Percentiles rank a stretch among this genome's conserved stretches.
Evolutionary conservation across 2,797 vertebrate species (phyloP).

Genomic region (Sternarchorhynchus goeldii): DNA sequence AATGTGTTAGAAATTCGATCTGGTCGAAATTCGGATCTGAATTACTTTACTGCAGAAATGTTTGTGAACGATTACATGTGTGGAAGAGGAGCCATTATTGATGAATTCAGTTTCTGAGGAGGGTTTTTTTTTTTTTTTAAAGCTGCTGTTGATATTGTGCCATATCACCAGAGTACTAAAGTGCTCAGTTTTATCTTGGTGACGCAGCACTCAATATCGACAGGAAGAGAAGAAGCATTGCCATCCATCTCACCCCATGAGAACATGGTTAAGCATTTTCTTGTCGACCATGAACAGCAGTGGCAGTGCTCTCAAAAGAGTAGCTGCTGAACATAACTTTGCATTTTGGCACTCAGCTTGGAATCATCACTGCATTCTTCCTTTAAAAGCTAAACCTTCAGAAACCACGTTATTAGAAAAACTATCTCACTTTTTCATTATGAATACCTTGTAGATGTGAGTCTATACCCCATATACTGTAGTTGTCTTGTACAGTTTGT

Average conservation of each 20-base stretch:
- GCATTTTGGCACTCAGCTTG: not conserved
- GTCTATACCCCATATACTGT: too few species aligned
- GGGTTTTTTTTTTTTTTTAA: not conserved
- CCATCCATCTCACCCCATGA: not conserved
- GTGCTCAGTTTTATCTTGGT: not conserved
- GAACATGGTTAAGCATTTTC: not conserved
- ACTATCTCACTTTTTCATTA: too few species aligned
- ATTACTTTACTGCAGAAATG: not conserved
- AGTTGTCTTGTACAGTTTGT: too few species aligned
- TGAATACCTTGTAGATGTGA: too few species aligned
- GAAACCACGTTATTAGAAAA: too few species aligned
- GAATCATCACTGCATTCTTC: not conserved
- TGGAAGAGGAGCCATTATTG: conserved; percentile 1
- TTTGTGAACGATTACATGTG: conserved; percentile 20
- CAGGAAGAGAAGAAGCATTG: not conserved
- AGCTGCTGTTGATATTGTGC: too few species aligned
- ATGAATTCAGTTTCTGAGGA: conserved; percentile 14
- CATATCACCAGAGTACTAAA: too few species aligned
- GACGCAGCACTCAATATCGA: not conserved
- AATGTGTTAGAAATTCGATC: too few species aligned
- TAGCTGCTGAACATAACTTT: not conserved
- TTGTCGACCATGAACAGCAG: not conserved
- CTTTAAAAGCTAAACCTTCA: too few species aligned
- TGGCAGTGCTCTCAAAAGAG: not conserved
- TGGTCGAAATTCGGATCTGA: too few species aligned